phyloP scores from a whole-genome alignment of 2,797 vertebrate genomes.

The Xerus rutilus region DNA sequence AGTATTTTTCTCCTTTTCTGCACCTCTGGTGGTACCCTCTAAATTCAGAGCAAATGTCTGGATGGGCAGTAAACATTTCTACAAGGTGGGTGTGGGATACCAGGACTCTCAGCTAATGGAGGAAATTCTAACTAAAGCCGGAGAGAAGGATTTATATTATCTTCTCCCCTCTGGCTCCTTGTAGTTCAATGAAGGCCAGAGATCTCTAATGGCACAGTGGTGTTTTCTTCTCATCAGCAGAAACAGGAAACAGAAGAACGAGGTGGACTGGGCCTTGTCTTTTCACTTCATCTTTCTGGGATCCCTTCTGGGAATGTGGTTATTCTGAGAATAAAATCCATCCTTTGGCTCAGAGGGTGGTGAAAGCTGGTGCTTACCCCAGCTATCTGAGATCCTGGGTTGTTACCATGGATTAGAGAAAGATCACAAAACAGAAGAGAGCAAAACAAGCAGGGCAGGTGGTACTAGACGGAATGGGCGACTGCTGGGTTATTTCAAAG shows the following conservation, averaged over 20 bases:
- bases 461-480: not conserved
- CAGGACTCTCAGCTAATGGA: not conserved
- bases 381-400: slow-evolving; percentile 1
- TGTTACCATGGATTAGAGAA: slow-evolving; percentile 64
- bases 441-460: not conserved
- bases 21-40: not conserved
- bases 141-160: not conserved
- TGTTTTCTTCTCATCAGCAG: slow-evolving; percentile 3
- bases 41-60: not conserved
- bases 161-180: not conserved
- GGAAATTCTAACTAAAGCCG: slow-evolving; percentile 23
- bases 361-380: slow-evolving; percentile 26
- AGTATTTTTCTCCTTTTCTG: not conserved
- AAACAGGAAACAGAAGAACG: slow-evolving; percentile 3
- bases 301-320: slow-evolving; percentile 53
- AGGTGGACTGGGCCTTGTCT: not conserved
- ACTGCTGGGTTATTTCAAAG: slow-evolving; percentile 63
- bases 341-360: slow-evolving; percentile 3
- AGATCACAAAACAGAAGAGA: not conserved
- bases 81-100: not conserved
- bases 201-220: not conserved
- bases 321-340: slow-evolving; percentile 46
- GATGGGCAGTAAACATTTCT: slow-evolving; percentile 22
- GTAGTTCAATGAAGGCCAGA: not conserved
- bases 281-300: slow-evolving; percentile 60